Percentiles rank a stretch among this genome's conserved stretches.
Evolutionary conservation across 2,888 invertebrate genomes (phyloP).

Genomic region (Pardosa pseudoannulata): DNA sequence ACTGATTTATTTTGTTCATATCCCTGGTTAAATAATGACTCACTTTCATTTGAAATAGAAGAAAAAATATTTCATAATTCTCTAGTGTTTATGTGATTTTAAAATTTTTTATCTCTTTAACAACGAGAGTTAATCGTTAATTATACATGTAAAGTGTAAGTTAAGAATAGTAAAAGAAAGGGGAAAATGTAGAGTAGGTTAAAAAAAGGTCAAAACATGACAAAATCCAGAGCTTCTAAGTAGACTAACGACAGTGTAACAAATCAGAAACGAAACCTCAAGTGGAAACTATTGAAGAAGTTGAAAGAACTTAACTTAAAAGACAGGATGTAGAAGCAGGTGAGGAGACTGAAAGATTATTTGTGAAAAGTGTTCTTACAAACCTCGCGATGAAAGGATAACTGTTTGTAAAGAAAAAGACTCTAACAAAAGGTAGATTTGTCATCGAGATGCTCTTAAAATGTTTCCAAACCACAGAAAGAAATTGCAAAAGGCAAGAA

Average conservation of each 20-base stretch:
- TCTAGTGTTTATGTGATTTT: no score
- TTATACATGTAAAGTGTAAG: no score
- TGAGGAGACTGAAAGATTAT: not conserved
- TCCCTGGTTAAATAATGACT: no score
- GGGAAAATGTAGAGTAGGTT: no score
- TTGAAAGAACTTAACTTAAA: not conserved
- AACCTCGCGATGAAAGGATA: not conserved
- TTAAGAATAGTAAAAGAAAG: no score
- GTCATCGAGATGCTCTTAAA: not conserved
- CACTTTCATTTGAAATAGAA: no score
- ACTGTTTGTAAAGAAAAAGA: not conserved
- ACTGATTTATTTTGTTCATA: no score
- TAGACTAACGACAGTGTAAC: not conserved
- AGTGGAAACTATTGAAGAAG: not conserved
- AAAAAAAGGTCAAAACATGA: not conserved
- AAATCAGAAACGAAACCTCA: constrained; percentile 13
- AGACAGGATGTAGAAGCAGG: not conserved
- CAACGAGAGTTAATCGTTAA: no score
- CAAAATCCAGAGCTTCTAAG: constrained; percentile 1
- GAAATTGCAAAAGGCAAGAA: no score
- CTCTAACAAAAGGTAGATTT: not conserved
- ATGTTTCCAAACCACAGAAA: not conserved
- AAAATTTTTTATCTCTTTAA: no score
- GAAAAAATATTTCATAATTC: no score
- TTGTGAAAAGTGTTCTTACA: not conserved